phyloP scores from a whole-genome alignment of 2,797 vertebrate species.

The Syngnathus acus region DNA sequence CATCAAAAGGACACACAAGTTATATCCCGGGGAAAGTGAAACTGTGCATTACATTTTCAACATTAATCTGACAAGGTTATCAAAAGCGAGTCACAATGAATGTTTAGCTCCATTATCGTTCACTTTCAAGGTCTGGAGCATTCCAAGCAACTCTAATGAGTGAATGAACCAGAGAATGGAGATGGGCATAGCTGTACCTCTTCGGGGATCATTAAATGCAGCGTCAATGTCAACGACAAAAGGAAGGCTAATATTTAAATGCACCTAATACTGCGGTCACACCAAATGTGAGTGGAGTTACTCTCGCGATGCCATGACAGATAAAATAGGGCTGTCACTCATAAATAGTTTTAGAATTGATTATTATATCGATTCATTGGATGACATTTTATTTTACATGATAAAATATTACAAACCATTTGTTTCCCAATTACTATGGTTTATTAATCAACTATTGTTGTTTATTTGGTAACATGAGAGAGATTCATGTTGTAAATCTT shows the following conservation, averaged over 20 bases:
- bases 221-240: conserved; percentile 2
- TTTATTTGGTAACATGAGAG: too few species aligned
- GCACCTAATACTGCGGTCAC: not conserved
- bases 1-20: conserved; percentile 50
- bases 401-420: too few species aligned
- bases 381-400: too few species aligned
- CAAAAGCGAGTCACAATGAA: conserved; percentile 52
- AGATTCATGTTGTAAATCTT: too few species aligned
- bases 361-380: too few species aligned
- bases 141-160: conserved; percentile 45
- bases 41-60: conserved; percentile 46
- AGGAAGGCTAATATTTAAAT: not conserved
- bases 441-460: too few species aligned
- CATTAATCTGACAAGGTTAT: conserved; percentile 49
- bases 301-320: too few species aligned
- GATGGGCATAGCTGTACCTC: conserved; percentile 25
- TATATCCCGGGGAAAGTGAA: conserved; percentile 46
- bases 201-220: conserved; percentile 3
- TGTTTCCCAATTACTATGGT: too few species aligned
- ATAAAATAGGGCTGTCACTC: too few species aligned
- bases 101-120: conserved; percentile 52
- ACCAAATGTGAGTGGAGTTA: too few species aligned
- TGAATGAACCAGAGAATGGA: conserved; percentile 38
- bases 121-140: conserved; percentile 55
- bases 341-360: too few species aligned